Percentiles rank a stretch among this genome's conserved stretches.
Evolutionary conservation across 2,888 invertebrate species (phyloP).

Genomic region (Pristionchus fissidentatus): DNA sequence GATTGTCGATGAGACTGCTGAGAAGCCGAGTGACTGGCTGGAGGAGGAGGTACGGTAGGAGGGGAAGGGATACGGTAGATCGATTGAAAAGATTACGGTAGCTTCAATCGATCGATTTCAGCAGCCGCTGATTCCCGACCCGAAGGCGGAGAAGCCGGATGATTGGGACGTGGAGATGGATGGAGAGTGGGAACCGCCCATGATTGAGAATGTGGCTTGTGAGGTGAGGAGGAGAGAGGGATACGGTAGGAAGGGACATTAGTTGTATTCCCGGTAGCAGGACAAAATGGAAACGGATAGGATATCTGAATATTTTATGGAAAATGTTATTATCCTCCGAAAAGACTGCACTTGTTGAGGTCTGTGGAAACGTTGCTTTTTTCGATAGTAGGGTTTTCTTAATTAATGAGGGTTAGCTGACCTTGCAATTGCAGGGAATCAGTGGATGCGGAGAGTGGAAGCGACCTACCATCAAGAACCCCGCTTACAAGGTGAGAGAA

Average conservation of each 20-base stretch:
- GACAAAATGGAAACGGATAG: constrained; percentile 81
- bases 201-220: constrained; percentile 79
- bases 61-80: background rate
- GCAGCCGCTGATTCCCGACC: constrained; percentile 86
- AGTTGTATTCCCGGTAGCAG: constrained; percentile 87
- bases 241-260: constrained; percentile 80
- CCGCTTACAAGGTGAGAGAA: constrained; percentile 78
- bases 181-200: constrained; percentile 96
- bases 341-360: too few relatives aligned
- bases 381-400: background rate
- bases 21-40: constrained; percentile 78
- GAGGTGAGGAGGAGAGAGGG: background rate
- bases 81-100: background rate
- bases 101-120: constrained; percentile 11
- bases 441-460: constrained; percentile 94
- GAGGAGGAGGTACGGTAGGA: constrained; percentile 86
- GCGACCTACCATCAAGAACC: constrained; percentile 80
- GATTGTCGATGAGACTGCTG: constrained; percentile 80
- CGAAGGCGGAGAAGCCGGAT: constrained; percentile 87
- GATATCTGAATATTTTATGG: background rate
- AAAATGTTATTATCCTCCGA: background rate
- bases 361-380: background rate
- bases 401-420: background rate
- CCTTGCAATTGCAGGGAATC: constrained; percentile 79
- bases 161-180: constrained; percentile 99